Evolutionary conservation across 2,797 vertebrate genomes (phyloP), one percentile per base, ranked within the genome.

Genomic region (Neoniphon sammara): DNA sequence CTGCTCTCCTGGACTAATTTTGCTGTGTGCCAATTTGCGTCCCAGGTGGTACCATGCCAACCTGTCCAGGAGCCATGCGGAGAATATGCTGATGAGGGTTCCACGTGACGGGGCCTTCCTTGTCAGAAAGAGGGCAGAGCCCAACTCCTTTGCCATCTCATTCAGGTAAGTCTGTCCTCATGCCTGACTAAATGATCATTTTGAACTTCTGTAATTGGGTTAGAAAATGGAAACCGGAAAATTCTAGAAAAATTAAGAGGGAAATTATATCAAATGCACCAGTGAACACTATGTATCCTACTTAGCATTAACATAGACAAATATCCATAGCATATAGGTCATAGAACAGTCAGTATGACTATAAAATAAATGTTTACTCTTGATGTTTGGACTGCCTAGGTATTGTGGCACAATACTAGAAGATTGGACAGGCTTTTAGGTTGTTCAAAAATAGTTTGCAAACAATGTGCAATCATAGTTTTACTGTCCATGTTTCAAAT

Each of bases 21-120:
- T 7, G 57, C 5, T 49, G 2, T 72, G 11, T 66, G 21, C 44
- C 27, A 14, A 53, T 71, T 31, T 84, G 63, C 65, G 2, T 75
- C 44, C 4, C 77, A 99, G 98, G 91, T 99, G 98, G 98, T 99
- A 99, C 91, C 98, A 99, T 0, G 96, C 98, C 36, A 97, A 89
- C 93, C 95, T 99, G 27, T 96, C 96, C 0, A 95, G 98, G 80
- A 93, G 96, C 42, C 96, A 98, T 10, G 98, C 98, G 0, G 97
- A 99, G 85, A 98, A 98, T 91, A 99, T 99, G 98, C 91, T 99
- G 85, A 99, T 99, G 98, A 92, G 98, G 44, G 97, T 99, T 7
- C 98, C 98, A 0, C 95, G 98, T 0, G 98, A 99, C 0, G 98
- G 98, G 21, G 98, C 98, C 75, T 99, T 99, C 86, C 93, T 99